These are phyloP conservation scores for Anguilla pacifica DNA, from an alignment of 2,797 vertebrate species.

Conservation along the genomic window DNA sequence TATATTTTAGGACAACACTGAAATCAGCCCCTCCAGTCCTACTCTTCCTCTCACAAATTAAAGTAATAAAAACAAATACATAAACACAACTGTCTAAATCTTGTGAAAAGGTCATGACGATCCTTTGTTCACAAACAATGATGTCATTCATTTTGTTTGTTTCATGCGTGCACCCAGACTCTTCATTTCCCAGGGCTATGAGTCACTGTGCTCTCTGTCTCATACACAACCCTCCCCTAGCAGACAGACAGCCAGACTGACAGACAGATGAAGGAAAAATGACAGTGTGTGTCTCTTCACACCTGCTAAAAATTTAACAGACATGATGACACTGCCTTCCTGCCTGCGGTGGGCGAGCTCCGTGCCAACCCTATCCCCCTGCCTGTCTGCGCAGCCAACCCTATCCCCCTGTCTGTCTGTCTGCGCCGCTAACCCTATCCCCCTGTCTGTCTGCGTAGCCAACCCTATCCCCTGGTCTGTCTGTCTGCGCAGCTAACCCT, in stretches of 20 bases:
- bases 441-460: no score
- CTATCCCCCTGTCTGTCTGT: background rate
- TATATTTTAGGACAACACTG: background rate
- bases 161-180: background rate
- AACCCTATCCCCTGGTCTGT: no score
- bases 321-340: background rate
- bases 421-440: background rate
- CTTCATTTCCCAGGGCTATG: background rate
- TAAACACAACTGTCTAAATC: no score
- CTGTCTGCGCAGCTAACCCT: no score
- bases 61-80: background rate
- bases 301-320: background rate
- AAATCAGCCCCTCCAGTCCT: background rate
- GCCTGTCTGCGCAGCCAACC: background rate
- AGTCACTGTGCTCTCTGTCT: background rate
- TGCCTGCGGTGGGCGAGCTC: background rate
- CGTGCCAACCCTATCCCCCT: background rate
- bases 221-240: background rate
- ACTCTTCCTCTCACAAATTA: background rate
- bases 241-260: constrained; percentile 1
- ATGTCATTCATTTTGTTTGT: background rate
- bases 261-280: background rate
- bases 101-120: background rate
- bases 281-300: background rate
- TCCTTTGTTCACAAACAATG: background rate